Evolutionary conservation across 1,140 invertebrate species (phyloP).

Genomic region (Drosophila oshimai): DNA sequence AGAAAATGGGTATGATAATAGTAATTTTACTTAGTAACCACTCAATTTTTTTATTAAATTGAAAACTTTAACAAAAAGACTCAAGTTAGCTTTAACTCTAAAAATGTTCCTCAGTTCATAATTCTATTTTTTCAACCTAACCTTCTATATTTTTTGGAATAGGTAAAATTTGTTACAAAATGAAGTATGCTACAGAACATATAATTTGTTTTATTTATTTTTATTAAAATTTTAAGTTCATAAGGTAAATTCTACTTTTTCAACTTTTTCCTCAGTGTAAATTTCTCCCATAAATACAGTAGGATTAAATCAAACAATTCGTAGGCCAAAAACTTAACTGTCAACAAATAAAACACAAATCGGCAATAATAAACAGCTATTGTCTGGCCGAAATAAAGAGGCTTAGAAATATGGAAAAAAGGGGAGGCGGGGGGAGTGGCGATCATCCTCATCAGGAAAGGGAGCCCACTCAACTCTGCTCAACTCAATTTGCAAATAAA

Average conservation of each 20-base stretch:
- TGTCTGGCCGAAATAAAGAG: constrained; percentile 29
- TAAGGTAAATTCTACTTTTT: not conserved
- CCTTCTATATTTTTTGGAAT: too few species aligned
- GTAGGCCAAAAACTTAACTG: constrained; percentile 76
- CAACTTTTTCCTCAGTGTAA: constrained; percentile 31
- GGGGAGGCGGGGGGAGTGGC: not conserved
- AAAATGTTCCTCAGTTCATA: too few species aligned
- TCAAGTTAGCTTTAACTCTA: too few species aligned
- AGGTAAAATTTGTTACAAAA: too few species aligned
- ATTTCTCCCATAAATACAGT: constrained; percentile 27
- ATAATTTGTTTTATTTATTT: not conserved
- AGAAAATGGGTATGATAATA: too few species aligned
- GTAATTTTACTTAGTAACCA: too few species aligned
- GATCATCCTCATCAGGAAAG: constrained; percentile 21
- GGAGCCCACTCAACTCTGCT: constrained; percentile 7
- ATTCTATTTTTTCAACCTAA: too few species aligned
- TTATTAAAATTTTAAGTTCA: not conserved
- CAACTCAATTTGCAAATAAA: not conserved
- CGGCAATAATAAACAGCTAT: constrained; percentile 69
- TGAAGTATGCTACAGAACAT: too few species aligned
- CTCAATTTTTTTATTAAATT: too few species aligned
- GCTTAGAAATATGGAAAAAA: constrained; percentile 4
- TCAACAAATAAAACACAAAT: constrained; percentile 79
- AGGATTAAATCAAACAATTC: constrained; percentile 52
- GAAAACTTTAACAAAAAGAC: too few species aligned